phyloP scores from a whole-genome alignment of 2,113 vertebrate genomes.

The Benitochromis conjunctus region DNA sequence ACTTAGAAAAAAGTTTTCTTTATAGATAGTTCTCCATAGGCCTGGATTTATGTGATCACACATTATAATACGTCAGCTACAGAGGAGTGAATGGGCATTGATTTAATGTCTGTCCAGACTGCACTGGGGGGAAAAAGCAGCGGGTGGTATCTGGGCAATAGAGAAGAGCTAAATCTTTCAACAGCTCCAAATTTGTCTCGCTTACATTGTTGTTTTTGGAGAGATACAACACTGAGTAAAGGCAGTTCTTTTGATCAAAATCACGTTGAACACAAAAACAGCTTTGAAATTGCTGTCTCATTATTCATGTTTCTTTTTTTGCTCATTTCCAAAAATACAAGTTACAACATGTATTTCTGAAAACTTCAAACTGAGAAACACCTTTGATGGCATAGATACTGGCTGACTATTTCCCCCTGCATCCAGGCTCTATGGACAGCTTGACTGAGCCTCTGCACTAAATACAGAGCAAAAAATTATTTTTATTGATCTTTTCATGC shows the following conservation, averaged over 20 bases:
- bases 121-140: background rate
- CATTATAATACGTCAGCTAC: background rate
- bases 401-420: background rate
- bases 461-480: background rate
- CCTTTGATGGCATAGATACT: background rate
- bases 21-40: background rate
- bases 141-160: background rate
- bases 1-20: no score
- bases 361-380: background rate
- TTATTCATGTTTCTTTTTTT: rapidly evolving
- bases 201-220: background rate
- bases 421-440: background rate
- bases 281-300: background rate
- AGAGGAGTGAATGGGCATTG: background rate
- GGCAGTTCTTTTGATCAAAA: background rate
- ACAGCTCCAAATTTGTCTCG: background rate
- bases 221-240: background rate
- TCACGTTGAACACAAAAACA: background rate
- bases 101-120: background rate
- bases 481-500: background rate
- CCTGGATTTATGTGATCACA: background rate
- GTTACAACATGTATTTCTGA: background rate
- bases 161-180: background rate
- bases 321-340: background rate
- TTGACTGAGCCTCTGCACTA: background rate